Base-by-base conservation (phyloP, 2,113 vertebrate species). In the Syrmaticus mikado region DNA sequence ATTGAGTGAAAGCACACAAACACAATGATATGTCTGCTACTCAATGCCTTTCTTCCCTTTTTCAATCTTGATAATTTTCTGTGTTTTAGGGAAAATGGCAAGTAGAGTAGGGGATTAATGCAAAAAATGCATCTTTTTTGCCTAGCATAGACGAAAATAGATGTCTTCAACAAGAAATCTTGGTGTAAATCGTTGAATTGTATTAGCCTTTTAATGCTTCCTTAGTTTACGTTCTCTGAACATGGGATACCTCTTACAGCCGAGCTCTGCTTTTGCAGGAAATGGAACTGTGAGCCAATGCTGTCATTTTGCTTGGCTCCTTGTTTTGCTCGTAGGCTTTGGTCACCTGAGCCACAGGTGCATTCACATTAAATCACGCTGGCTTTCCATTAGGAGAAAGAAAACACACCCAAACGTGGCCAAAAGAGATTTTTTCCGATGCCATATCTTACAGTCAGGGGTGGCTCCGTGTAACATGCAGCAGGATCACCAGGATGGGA, bases 61-160 rank as follows among this genome's bases (percentile, higher is more conserved):
- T 81, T 82, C 45, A 77, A 6, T 70, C 57, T 22, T 90, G 79
- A 80, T 77, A 92, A 87, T 92, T 91, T 95, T 85, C 78, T 36
- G 6, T 94, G 75, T 78, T 92, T 94, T 86, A 89, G 61, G 91
- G 91, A 90, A 96, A 97, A 85, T 93, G 87, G 61, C 30, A 94
- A 62, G 57, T 74, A 79, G 68, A 82, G 40, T 50, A 90, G 68
- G 57, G 18, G 66, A 85, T 90, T 94, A 89, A 94, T 85, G 76
- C 76, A 87, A 85, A 53, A 87, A 92, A 83, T 17, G 4, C 45
- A 80, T 73, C 64, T 55, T 74, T 90, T 71, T 81, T 20, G 13
- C 3, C 43, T 78, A 2, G 2, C 3, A 12, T 38, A 82, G 85
- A 85, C 85, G 70, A 85, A 92, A 87, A 83, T 85, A 94, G 72